Evolutionary conservation across 2,888 invertebrate genomes (phyloP).

Genomic region (Scrobipalpa atriplicella): DNA sequence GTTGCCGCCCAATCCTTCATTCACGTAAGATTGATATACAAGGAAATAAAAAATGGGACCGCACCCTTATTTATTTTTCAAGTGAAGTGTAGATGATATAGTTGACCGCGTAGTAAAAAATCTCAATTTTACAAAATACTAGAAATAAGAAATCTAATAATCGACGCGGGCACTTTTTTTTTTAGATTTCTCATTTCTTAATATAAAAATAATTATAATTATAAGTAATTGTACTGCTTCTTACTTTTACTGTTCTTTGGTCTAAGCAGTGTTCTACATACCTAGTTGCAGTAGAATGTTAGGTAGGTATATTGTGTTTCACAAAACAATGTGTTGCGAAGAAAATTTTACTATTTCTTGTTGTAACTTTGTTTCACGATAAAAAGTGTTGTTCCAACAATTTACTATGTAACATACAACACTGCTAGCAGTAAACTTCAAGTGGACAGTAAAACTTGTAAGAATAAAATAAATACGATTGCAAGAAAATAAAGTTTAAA

Average conservation of each 20-base stretch:
- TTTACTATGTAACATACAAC: neutral
- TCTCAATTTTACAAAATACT: too few species aligned
- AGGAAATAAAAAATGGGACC: neutral
- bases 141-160: too few species aligned
- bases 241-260: neutral
- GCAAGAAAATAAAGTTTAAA: neutral
- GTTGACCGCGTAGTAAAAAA: neutral
- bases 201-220: too few species aligned
- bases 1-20: slow-evolving; percentile 2
- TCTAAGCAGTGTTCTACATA: neutral
- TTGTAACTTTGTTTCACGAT: slow-evolving; percentile 2
- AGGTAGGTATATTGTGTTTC: too few species aligned
- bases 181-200: too few species aligned
- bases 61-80: neutral
- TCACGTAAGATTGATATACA: neutral
- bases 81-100: neutral
- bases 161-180: too few species aligned
- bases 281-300: neutral
- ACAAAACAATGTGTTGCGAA: neutral
- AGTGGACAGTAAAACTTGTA: slow-evolving; percentile 11
- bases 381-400: neutral
- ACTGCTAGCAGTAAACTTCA: neutral
- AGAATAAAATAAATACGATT: slow-evolving; percentile 2
- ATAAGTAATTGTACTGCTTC: too few species aligned
- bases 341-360: neutral